phyloP scores from a whole-genome alignment of 2,797 vertebrate genomes.

The Melanotaenia boesemani region DNA sequence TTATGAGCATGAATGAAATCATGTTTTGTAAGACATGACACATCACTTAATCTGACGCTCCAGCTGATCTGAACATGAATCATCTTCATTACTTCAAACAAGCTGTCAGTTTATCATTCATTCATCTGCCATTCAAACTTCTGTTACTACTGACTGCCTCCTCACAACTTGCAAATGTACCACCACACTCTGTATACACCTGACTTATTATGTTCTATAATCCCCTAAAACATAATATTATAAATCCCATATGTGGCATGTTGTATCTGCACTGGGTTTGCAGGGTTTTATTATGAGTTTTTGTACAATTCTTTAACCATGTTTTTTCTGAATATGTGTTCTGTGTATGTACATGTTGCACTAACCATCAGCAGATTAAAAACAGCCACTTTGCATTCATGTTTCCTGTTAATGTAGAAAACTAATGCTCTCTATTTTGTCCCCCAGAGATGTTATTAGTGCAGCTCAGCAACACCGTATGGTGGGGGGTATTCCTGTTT shows the following conservation, averaged over 20 bases:
- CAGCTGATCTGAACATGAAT: slow-evolving; percentile 32
- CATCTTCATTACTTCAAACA: slow-evolving; percentile 31
- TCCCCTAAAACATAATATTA: not conserved
- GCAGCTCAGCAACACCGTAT: slow-evolving; percentile 9
- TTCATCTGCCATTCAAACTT: slow-evolving; percentile 24
- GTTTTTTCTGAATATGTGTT: not conserved
- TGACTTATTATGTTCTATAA: not conserved
- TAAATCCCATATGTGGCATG: not conserved
- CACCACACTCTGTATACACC: not conserved
- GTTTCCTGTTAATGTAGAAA: too few relatives aligned
- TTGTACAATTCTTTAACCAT: not conserved
- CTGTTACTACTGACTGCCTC: slow-evolving; percentile 36
- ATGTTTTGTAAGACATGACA: slow-evolving; percentile 18
- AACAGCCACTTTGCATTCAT: not conserved
- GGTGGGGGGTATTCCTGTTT: not conserved
- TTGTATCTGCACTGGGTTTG: not conserved
- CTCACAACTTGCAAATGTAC: slow-evolving; percentile 3
- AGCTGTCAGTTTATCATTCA: slow-evolving; percentile 31
- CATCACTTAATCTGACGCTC: slow-evolving; percentile 7
- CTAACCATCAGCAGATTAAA: not conserved
- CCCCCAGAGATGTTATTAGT: slow-evolving; percentile 8
- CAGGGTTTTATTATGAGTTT: not conserved
- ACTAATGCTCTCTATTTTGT: not conserved
- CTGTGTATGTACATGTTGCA: not conserved
- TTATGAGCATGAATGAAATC: slow-evolving; percentile 19